A percentile compares a stretch with the other conserved stretches of the same genome.
phyloP scores from a whole-genome alignment of 2,888 invertebrate genomes.

The Brachynemurus nebulosus region DNA sequence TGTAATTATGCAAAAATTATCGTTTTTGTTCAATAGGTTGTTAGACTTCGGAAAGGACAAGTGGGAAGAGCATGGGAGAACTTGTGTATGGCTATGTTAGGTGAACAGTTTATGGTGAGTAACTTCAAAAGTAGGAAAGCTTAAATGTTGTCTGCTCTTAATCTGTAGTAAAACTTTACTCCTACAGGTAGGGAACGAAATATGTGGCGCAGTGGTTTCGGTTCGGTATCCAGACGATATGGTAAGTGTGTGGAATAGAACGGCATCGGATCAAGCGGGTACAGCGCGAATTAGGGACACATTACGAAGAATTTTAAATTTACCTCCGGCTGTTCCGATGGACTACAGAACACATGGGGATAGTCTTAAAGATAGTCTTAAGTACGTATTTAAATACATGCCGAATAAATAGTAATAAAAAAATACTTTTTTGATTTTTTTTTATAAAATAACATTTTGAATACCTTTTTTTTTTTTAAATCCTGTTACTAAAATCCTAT shows the following conservation, averaged over 20 bases:
- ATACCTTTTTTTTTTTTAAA: too few relatives aligned
- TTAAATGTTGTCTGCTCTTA: neutral
- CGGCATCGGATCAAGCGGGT: slow-evolving; percentile 76
- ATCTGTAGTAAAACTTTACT: neutral
- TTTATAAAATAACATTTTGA: too few relatives aligned
- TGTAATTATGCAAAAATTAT: neutral
- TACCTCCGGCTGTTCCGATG: slow-evolving; percentile 83
- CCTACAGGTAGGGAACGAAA: slow-evolving; percentile 79
- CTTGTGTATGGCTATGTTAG: slow-evolving; percentile 93
- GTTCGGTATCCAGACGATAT: slow-evolving; percentile 93
- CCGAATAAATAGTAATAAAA: neutral
- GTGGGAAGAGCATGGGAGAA: slow-evolving; percentile 98
- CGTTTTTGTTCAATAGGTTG: slow-evolving; percentile 35
- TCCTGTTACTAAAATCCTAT: too few relatives aligned
- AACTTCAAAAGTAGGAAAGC: neutral
- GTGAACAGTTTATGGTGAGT: slow-evolving; percentile 88
- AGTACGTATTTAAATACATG: slow-evolving; percentile 1
- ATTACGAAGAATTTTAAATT: slow-evolving; percentile 83
- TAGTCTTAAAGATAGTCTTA: slow-evolving; percentile 52
- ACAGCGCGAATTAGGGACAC: slow-evolving; percentile 90
- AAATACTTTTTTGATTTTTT: slow-evolving; percentile 1
- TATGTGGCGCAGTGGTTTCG: slow-evolving; percentile 95
- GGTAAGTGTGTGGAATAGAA: slow-evolving; percentile 94
- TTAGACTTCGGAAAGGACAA: slow-evolving; percentile 84
- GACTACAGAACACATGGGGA: slow-evolving; percentile 84